These are phyloP conservation scores for Aleadryas rufinucha DNA, from an alignment of 2,113 vertebrate species.

Conservation along the genomic window DNA sequence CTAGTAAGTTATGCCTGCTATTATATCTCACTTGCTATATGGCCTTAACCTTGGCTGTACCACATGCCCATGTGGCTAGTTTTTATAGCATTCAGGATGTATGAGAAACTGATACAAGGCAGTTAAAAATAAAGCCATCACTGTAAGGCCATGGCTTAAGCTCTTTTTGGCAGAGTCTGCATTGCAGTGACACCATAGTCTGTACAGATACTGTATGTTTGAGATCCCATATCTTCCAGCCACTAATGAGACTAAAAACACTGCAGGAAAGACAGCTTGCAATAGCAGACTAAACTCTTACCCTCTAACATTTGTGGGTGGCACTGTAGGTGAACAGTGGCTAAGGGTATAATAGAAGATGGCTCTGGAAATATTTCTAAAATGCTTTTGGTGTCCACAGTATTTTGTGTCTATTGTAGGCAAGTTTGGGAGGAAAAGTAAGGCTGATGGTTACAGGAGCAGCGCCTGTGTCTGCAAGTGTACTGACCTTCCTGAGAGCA, in stretches of 20 bases:
- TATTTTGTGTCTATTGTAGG: conserved; percentile 70
- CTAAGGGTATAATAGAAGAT: neutral
- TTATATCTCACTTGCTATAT: neutral
- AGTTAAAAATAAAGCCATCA: neutral
- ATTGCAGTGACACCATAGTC: neutral
- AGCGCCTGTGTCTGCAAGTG: conserved; percentile 89
- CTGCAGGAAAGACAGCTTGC: neutral
- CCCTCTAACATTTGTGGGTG: neutral
- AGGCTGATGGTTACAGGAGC: conserved; percentile 93
- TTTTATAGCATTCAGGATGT: neutral
- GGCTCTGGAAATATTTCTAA: neutral
- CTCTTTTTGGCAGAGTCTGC: neutral
- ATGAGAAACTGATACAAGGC: neutral
- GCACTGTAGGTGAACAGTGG: neutral
- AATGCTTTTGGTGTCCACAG: conserved; percentile 22
- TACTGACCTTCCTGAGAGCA: conserved; percentile 89
- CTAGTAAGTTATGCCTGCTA: neutral
- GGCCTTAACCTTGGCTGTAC: neutral
- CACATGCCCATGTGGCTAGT: neutral
- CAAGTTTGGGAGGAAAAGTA: conserved; percentile 89
- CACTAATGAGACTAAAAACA: neutral
- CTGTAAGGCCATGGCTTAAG: neutral
- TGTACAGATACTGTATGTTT: neutral
- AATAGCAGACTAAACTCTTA: neutral
- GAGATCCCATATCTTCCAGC: neutral